These are phyloP conservation scores for Colletes gigas DNA, from an alignment of 1,140 invertebrate genomes.

Conservation along the genomic window DNA sequence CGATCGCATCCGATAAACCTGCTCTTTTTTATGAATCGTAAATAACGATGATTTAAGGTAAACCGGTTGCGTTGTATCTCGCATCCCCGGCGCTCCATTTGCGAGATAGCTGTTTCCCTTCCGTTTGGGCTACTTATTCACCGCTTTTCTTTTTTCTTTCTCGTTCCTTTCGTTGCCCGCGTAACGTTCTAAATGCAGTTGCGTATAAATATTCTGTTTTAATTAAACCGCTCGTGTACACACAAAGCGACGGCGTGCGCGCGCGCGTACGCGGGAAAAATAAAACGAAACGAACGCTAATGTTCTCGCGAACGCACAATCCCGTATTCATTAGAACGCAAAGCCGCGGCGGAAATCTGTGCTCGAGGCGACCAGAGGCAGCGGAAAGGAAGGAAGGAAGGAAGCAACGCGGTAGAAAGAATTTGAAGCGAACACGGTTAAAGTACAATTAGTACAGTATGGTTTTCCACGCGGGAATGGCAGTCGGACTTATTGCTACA, in stretches of 20 bases:
- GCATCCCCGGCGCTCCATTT: background rate
- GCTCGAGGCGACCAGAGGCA: background rate
- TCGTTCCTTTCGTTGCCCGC: background rate
- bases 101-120: background rate
- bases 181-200: constrained; percentile 19
- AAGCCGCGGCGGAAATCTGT: background rate
- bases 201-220: constrained; percentile 45
- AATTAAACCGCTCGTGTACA: constrained; percentile 31
- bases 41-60: constrained; percentile 33
- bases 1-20: background rate
- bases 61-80: background rate
- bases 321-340: constrained; percentile 18
- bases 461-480: constrained; percentile 1
- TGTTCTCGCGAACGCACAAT: constrained; percentile 27
- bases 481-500: constrained; percentile 28
- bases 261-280: constrained; percentile 4
- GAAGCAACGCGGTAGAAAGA: background rate
- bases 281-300: constrained; percentile 23
- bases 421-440: constrained; percentile 7
- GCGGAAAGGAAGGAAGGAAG: background rate
- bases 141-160: background rate
- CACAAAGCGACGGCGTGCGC: constrained; percentile 26
- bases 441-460: constrained; percentile 45
- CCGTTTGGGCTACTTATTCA: background rate
- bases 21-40: constrained; percentile 2